Evolutionary conservation across 2,888 invertebrate genomes (phyloP).

Genomic region (Ernsta delagoae): DNA sequence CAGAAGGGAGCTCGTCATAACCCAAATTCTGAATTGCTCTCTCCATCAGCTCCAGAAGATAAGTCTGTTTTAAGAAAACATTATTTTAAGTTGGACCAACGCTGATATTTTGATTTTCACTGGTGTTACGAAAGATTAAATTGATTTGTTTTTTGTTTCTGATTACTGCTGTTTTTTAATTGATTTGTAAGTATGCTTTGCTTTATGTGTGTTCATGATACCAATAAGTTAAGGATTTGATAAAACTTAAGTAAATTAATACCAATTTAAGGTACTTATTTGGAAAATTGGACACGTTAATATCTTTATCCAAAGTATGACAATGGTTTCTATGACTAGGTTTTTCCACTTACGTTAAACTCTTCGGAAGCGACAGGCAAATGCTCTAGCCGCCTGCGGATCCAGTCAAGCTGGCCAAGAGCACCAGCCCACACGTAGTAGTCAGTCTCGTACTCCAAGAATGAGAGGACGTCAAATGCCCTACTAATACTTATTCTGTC

Average conservation of each 20-base stretch:
- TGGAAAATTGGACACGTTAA: no score
- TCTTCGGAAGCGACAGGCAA: slow-evolving; percentile 58
- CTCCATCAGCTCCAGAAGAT: slow-evolving; percentile 73
- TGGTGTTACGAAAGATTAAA: no score
- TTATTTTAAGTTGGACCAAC: background rate
- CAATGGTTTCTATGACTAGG: no score
- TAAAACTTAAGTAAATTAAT: no score
- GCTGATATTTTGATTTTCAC: background rate
- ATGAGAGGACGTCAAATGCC: slow-evolving; percentile 87
- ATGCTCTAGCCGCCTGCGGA: slow-evolving; percentile 70
- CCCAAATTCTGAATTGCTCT: slow-evolving; percentile 78
- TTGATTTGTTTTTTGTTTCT: no score
- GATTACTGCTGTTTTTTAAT: no score
- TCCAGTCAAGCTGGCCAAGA: slow-evolving; percentile 78
- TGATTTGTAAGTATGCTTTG: no score
- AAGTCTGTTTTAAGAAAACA: slow-evolving; percentile 57
- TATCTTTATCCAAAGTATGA: no score
- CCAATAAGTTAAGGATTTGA: no score
- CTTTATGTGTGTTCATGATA: no score
- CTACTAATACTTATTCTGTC: slow-evolving; percentile 78
- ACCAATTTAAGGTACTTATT: no score
- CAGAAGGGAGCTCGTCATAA: slow-evolving; percentile 70
- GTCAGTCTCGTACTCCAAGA: slow-evolving; percentile 87
- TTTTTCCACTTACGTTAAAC: slow-evolving; percentile 57
- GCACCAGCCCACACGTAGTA: slow-evolving; percentile 92